These are phyloP conservation scores for Willisornis vidua DNA, from an alignment of 2,113 vertebrate genomes.

Conservation along the genomic window DNA sequence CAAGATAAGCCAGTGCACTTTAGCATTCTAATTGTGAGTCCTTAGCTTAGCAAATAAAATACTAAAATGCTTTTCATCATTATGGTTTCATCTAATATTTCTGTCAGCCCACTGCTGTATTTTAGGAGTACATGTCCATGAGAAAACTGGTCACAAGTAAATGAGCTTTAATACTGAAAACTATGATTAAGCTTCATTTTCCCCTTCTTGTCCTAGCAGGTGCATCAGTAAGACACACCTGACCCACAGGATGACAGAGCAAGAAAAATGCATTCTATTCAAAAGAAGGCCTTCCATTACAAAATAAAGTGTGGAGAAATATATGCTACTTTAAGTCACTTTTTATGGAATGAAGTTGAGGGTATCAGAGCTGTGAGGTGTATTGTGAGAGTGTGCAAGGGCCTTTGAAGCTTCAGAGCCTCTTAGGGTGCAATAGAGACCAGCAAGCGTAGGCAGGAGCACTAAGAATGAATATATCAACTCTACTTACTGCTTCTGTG, in stretches of 20 bases:
- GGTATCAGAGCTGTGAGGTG: background rate
- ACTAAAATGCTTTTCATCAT: background rate
- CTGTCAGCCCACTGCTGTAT: background rate
- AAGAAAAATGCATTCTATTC: background rate
- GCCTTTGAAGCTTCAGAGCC: background rate
- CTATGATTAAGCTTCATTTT: background rate
- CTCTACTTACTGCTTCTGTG: background rate
- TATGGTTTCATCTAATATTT: background rate
- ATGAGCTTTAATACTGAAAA: background rate
- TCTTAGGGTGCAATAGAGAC: background rate
- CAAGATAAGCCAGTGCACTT: background rate
- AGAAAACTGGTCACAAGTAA: background rate
- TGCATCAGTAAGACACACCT: background rate
- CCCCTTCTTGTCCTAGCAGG: background rate
- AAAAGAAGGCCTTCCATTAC: background rate
- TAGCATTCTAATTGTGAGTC: background rate
- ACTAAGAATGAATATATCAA: background rate
- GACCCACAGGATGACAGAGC: background rate
- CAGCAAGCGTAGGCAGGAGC: background rate
- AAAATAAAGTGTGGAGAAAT: background rate
- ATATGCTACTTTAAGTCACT: background rate
- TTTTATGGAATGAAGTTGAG: background rate
- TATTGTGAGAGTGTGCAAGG: background rate
- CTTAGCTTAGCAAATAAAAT: background rate
- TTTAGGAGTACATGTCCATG: background rate